Evolutionary conservation across 1,140 invertebrate species (phyloP).

Genomic region (Eumaeus atala): DNA sequence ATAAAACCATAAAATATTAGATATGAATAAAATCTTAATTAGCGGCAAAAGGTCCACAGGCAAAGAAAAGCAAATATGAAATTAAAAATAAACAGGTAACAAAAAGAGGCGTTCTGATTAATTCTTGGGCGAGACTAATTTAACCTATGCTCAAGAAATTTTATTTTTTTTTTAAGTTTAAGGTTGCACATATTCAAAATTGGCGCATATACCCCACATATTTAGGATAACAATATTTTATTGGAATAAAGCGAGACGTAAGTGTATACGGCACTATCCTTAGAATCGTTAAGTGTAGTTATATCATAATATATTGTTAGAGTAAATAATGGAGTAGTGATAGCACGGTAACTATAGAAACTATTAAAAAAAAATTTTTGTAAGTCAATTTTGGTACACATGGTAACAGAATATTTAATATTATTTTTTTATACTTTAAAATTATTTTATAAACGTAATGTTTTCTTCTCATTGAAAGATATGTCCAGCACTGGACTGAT

Average conservation of each 20-base stretch:
- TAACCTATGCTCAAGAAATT: slow-evolving; percentile 31
- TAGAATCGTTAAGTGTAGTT: background rate
- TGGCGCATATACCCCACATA: slow-evolving; percentile 40
- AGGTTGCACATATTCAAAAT: slow-evolving; percentile 50
- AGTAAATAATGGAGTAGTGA: no score
- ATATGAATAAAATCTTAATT: slow-evolving; percentile 72
- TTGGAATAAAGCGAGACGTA: background rate
- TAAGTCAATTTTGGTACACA: no score
- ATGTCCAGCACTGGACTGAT: no score
- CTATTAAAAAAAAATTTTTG: no score
- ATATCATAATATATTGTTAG: slow-evolving; percentile 21
- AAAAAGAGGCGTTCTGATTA: slow-evolving; percentile 64
- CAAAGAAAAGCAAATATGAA: slow-evolving; percentile 40
- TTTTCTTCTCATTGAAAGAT: no score
- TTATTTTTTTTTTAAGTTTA: no score
- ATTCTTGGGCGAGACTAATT: slow-evolving; percentile 45
- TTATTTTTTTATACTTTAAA: no score
- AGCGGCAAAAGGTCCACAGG: slow-evolving; percentile 40
- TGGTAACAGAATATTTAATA: no score
- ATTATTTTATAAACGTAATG: no score
- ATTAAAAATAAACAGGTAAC: slow-evolving; percentile 59
- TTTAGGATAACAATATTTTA: slow-evolving; percentile 32
- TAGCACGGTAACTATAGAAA: no score
- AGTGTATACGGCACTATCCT: background rate
- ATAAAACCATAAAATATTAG: slow-evolving; percentile 13